Percentiles rank a stretch among this genome's conserved stretches.
Conservation (phyloP, 2,797 vertebrate genomes). For the Anguilla megastoma region DNA sequence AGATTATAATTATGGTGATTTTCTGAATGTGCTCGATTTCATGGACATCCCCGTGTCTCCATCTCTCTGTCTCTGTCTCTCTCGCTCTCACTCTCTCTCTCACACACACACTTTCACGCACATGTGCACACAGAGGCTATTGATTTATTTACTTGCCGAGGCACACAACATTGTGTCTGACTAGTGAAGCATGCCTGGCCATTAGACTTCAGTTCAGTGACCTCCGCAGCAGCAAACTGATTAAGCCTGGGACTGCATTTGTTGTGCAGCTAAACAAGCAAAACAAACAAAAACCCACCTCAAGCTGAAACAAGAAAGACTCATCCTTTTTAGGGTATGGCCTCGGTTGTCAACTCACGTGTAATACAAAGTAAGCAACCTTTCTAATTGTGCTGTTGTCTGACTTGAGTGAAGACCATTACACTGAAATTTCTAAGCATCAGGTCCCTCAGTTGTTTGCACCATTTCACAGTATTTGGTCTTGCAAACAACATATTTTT, state of each 20-base stretch:
- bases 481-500: not conserved
- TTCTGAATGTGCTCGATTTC: not conserved
- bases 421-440: not conserved
- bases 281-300: not conserved
- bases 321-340: not conserved
- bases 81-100: not conserved
- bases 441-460: not conserved
- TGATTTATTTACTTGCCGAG: conserved; percentile 12
- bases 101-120: not conserved
- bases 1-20: not conserved
- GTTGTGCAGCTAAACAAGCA: not conserved
- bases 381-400: not conserved
- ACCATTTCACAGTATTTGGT: not conserved
- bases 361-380: not conserved
- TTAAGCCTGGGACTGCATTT: not conserved
- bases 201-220: conserved; percentile 19
- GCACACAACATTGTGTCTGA: not conserved
- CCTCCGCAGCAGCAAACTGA: not conserved
- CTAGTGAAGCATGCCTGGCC: not conserved
- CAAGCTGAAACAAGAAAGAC: not conserved
- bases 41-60: not conserved
- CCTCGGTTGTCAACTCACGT: not conserved
- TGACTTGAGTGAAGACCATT: not conserved
- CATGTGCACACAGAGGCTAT: not conserved
- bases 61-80: not conserved